Base-by-base conservation (phyloP, 2,797 vertebrate genomes). In the Masticophis lateralis region DNA sequence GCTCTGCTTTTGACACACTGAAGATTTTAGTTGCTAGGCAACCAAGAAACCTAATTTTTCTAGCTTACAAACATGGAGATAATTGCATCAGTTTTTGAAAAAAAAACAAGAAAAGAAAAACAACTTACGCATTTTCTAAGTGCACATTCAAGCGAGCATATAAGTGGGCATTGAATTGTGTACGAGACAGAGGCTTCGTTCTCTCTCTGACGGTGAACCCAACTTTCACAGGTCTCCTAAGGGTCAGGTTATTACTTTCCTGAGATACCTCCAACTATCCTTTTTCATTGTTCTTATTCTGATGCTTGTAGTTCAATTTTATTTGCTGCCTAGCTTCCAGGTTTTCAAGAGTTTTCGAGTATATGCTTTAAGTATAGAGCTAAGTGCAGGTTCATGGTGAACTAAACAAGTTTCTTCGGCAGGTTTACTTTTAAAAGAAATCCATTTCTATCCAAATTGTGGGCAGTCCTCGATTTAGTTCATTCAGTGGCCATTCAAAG, bases 21-120 rank as follows among this genome's bases (percentile, higher is more conserved):
- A 97, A 91, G 94, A 93, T 91, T 66, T 93, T 88, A 90, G 97
- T 98, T 98, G 97, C 97, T 98, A 98, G 96, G 97, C 93, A 97
- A 98, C 97, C 93, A 96, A 94, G 90, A 97, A 97, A 97, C 95
- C 96, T 95, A 95, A 95, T 96, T 96, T 88, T 94, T 95, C 53
- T 94, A 94, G 91, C 88, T 97, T 94, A 97, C 88, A 96, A 93
- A 95, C 93, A 96, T 96, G 96, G 92, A 91, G 97, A 86, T 95
- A 97, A 97, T 96, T 96, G 94, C 86, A 94, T 32, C 96, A 56
- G 91, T 79, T 43, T 79, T 3, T 4, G 22, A 20, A 37, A 37
- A n/a, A 66, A 79, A 43, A 79, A 37, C 16, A 79, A 79, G 4
- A 11, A 90, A 92, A 91, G 95, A 95, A 96, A 96, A 95, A 18